These are phyloP conservation scores for Cliona cf. orientalis DNA, from an alignment of 37 sponge, comb jelly and placozoan species.

Conservation along the genomic window DNA sequence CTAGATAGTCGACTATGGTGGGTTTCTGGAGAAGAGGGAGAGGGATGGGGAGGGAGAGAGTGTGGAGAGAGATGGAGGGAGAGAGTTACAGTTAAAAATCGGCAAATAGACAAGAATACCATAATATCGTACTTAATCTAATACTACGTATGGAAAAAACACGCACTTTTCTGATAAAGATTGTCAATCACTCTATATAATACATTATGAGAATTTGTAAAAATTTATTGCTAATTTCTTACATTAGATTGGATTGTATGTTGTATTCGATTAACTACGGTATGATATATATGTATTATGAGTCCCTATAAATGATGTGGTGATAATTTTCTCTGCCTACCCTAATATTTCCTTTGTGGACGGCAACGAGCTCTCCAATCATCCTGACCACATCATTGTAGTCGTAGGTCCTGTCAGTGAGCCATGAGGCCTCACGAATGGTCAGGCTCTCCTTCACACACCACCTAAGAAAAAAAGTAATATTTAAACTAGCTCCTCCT, in stretches of 20 bases:
- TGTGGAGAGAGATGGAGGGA: neutral
- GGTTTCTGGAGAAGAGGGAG: slow-evolving; percentile 33
- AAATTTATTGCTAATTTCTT: no score
- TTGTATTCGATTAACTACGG: neutral
- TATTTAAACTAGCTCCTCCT: neutral
- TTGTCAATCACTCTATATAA: no score
- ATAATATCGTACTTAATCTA: no score
- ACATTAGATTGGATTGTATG: neutral
- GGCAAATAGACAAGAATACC: neutral
- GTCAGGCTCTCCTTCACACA: slow-evolving; percentile 32
- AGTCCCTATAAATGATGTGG: neutral
- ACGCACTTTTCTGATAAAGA: no score
- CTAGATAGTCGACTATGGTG: slow-evolving; percentile 58
- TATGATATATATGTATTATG: neutral
- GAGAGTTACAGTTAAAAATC: neutral
- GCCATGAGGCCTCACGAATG: slow-evolving; percentile 85
- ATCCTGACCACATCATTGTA: slow-evolving; percentile 86
- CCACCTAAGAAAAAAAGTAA: slow-evolving; percentile 30
- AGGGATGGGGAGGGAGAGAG: neutral
- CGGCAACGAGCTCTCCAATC: slow-evolving; percentile 79
- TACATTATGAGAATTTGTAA: neutral
- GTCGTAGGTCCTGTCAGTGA: slow-evolving; percentile 82
- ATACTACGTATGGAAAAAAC: no score
- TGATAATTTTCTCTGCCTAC: no score
- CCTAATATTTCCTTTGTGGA: slow-evolving; percentile 55